Percentiles rank a stretch among this genome's conserved stretches.
phyloP scores from a whole-genome alignment of 2,113 vertebrate species.

The Colius striatus region DNA sequence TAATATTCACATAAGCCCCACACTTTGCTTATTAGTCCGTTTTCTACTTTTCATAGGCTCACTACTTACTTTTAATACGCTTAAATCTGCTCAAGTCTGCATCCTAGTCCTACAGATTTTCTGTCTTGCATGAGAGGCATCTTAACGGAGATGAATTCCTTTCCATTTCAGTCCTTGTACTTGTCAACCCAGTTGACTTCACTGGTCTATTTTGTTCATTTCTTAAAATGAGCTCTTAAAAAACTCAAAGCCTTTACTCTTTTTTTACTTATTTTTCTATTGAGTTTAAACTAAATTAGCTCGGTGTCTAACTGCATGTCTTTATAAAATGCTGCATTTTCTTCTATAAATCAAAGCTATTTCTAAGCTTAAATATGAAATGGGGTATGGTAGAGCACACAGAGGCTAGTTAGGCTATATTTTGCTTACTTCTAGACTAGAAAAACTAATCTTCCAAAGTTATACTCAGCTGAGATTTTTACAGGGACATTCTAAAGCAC shows the following conservation, averaged over 20 bases:
- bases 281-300: background rate
- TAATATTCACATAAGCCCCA: background rate
- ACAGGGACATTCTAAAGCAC: background rate
- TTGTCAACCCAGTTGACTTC: background rate
- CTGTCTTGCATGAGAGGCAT: background rate
- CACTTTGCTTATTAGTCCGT: background rate
- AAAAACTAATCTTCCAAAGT: background rate
- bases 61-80: background rate
- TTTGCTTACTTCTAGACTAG: background rate
- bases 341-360: background rate
- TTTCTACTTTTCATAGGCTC: background rate
- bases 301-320: background rate
- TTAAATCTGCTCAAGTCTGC: background rate
- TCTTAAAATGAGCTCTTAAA: background rate
- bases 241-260: background rate
- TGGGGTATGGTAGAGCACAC: background rate
- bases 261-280: background rate
- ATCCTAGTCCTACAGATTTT: background rate
- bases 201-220: background rate
- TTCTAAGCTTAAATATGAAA: background rate
- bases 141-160: background rate
- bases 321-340: background rate
- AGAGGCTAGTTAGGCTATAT: background rate
- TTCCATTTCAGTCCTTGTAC: background rate
- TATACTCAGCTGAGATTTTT: background rate